Evolutionary conservation across 2,888 invertebrate species (phyloP).

Genomic region (Phania funesta): DNA sequence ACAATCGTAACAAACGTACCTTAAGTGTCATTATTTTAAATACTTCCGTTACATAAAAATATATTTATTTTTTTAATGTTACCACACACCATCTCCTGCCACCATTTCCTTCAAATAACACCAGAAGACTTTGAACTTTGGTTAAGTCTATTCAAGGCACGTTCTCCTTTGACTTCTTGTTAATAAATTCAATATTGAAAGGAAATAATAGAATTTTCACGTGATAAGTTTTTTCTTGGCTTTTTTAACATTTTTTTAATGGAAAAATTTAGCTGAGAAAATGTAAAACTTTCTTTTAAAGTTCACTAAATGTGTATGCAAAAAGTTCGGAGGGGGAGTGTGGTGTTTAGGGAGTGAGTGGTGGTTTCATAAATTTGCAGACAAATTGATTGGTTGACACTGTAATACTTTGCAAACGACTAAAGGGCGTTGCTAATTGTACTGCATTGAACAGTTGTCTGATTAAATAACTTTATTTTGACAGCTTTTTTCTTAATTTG

Average conservation of each 20-base stretch:
- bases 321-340: not conserved
- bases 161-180: slow-evolving; percentile 70
- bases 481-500: not conserved
- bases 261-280: slow-evolving; percentile 56
- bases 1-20: slow-evolving; percentile 38
- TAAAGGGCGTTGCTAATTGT: slow-evolving; percentile 44
- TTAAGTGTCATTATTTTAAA: slow-evolving; percentile 65
- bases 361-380: slow-evolving; percentile 31
- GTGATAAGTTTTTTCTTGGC: slow-evolving; percentile 31
- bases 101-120: not conserved
- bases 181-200: slow-evolving; percentile 79
- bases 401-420: not conserved
- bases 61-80: slow-evolving; percentile 46
- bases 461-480: slow-evolving; percentile 60
- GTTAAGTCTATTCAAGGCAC: slow-evolving; percentile 73
- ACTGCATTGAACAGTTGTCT: slow-evolving; percentile 20
- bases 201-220: slow-evolving; percentile 77
- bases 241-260: slow-evolving; percentile 28
- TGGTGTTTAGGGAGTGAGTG: not conserved
- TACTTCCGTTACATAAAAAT: slow-evolving; percentile 54
- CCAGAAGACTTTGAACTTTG: not conserved
- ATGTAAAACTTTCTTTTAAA: slow-evolving; percentile 44
- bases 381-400: slow-evolving; percentile 61
- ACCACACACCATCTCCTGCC: slow-evolving; percentile 12
- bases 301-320: not conserved